These are phyloP conservation scores for Mamestra brassicae DNA, from an alignment of 2,888 invertebrate genomes.

Conservation along the genomic window DNA sequence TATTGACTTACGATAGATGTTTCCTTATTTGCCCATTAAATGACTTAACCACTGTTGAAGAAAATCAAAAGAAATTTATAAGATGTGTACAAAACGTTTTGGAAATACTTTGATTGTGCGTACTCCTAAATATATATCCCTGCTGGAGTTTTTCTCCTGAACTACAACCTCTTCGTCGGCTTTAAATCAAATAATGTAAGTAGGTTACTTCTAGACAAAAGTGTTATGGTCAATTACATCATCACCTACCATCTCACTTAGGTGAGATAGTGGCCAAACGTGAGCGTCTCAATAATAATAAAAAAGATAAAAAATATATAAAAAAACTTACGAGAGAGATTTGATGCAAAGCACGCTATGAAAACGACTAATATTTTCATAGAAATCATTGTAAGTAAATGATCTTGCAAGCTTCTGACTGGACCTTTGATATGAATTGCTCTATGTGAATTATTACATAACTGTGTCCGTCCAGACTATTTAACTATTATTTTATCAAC, in stretches of 20 bases:
- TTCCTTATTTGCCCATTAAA: not conserved
- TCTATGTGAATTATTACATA: not conserved
- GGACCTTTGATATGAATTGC: not conserved
- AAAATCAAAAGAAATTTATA: no score
- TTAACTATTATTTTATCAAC: slow-evolving; percentile 28
- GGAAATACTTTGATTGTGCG: no score
- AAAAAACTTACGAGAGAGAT: slow-evolving; percentile 18
- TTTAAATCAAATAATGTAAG: no score
- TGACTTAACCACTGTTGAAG: not conserved
- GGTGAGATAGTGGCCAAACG: no score
- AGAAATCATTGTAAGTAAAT: slow-evolving; percentile 9
- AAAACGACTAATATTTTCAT: not conserved
- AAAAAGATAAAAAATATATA: not conserved
- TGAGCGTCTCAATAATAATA: not conserved
- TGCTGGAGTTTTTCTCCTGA: no score
- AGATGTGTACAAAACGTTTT: no score
- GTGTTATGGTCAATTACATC: no score
- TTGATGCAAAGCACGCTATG: not conserved
- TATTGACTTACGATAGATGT: not conserved
- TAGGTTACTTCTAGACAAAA: no score
- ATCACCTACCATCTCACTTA: no score
- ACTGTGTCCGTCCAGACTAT: not conserved
- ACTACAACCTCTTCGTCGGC: no score
- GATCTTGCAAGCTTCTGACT: not conserved
- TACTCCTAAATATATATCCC: no score